Conservation (phyloP, 2,888 invertebrate genomes). For the Trichogramma dendrolimi region DNA sequence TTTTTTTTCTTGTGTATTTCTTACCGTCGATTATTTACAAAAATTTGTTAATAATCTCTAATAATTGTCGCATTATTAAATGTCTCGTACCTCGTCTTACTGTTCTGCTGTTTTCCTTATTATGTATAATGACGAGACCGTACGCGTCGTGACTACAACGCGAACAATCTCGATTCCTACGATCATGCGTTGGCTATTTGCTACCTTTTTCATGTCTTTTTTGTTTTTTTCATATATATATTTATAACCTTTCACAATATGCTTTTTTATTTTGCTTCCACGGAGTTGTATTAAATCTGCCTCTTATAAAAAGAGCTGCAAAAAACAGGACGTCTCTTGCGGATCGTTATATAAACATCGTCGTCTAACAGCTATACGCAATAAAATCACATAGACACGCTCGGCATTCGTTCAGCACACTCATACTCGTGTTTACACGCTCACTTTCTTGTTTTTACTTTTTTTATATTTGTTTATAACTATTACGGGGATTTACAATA, state of each 20-base stretch:
- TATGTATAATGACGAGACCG: conserved; percentile 5
- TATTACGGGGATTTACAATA: no score
- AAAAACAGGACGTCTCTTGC: no score
- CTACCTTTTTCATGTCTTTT: conserved; percentile 29
- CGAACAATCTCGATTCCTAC: no score
- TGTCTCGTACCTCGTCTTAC: neutral
- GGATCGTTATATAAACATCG: conserved; percentile 29
- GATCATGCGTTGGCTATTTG: no score
- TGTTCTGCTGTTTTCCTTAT: neutral
- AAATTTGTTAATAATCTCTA: conserved; percentile 51
- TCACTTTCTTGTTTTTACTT: neutral
- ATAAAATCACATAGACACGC: no score
- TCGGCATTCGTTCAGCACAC: no score
- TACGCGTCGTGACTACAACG: no score
- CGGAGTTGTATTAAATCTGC: neutral
- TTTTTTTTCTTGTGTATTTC: no score
- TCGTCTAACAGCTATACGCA: conserved; percentile 6
- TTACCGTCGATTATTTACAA: conserved; percentile 47
- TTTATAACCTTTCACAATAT: no score
- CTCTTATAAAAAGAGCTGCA: conserved; percentile 8
- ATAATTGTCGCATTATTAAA: conserved; percentile 30
- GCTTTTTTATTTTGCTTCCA: no score
- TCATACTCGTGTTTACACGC: neutral
- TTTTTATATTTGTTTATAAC: no score
- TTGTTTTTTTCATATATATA: conserved; percentile 23